Conservation (phyloP, 2,113 vertebrate genomes). For the Tangachromis dhanisi region DNA sequence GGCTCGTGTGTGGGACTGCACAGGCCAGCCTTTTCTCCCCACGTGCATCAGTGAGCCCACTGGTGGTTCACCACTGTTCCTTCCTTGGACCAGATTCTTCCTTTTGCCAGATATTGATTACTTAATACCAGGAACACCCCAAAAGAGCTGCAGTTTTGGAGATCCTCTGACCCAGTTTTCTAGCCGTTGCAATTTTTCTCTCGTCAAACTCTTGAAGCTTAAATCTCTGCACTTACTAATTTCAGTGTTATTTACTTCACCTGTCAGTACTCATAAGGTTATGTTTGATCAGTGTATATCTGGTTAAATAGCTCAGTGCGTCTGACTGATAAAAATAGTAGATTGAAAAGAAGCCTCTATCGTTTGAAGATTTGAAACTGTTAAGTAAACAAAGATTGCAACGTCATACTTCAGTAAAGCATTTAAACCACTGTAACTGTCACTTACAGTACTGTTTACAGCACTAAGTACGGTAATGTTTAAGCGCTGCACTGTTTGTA, state of each 20-base stretch:
- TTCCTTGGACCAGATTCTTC: not conserved
- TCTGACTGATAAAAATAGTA: not conserved
- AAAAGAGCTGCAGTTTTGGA: not conserved
- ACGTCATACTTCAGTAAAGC: not conserved
- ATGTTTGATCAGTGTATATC: not conserved
- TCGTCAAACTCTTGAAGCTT: not conserved
- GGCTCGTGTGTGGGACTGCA: not conserved
- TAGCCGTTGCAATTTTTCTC: not conserved
- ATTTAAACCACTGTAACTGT: not conserved
- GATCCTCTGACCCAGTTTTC: not conserved
- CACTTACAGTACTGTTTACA: not conserved
- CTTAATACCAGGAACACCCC: not conserved
- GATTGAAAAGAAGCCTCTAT: fast-evolving
- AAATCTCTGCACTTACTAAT: not conserved
- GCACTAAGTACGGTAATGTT: not conserved
- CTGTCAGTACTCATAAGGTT: not conserved
- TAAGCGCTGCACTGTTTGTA: not conserved
- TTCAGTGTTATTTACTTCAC: not conserved
- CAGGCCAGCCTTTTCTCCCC: not conserved
- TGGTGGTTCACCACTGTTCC: not conserved
- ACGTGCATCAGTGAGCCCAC: fast-evolving
- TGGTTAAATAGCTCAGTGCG: not conserved
- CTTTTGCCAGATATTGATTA: not conserved
- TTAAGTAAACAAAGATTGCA: not conserved
- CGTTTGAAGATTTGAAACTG: not conserved